phyloP scores from a whole-genome alignment of 2,113 vertebrate genomes.

The Indri indri region DNA sequence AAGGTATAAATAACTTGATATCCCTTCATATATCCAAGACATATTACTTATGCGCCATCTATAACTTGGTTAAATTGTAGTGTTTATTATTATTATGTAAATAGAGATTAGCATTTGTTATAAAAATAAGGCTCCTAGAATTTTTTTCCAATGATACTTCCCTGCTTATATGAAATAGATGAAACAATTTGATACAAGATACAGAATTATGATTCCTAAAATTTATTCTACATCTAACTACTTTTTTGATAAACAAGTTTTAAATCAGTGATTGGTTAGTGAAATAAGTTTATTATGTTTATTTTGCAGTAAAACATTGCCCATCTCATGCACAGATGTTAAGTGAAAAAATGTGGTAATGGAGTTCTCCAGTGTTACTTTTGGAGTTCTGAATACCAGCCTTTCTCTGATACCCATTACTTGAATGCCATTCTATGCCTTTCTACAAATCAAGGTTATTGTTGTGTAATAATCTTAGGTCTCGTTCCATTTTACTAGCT shows the following conservation, averaged over 20 bases:
- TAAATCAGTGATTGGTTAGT: not conserved
- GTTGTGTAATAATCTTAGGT: not conserved
- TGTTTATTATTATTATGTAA: not conserved
- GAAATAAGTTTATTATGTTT: not conserved
- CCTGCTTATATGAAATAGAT: not conserved
- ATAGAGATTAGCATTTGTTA: not conserved
- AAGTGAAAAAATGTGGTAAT: not conserved
- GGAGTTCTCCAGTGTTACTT: not conserved
- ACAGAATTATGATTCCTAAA: conserved; percentile 4
- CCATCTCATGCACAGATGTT: not conserved
- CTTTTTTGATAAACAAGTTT: not conserved
- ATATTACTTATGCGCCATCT: not conserved
- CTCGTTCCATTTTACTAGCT: not conserved
- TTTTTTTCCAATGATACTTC: not conserved
- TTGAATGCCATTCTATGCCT: not conserved
- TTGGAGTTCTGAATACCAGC: not conserved
- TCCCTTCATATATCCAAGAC: not conserved
- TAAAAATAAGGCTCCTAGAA: not conserved
- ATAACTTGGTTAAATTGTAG: not conserved
- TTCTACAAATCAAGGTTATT: conserved; percentile 37
- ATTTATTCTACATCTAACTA: not conserved
- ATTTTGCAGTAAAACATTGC: not conserved
- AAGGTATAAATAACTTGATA: not conserved
- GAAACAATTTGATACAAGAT: not conserved
- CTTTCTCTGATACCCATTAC: not conserved